Percentiles rank a stretch among this genome's conserved stretches.
These are phyloP conservation scores for Nothoprocta perdicaria DNA, from an alignment of 2,113 vertebrate species.

Conservation along the genomic window DNA sequence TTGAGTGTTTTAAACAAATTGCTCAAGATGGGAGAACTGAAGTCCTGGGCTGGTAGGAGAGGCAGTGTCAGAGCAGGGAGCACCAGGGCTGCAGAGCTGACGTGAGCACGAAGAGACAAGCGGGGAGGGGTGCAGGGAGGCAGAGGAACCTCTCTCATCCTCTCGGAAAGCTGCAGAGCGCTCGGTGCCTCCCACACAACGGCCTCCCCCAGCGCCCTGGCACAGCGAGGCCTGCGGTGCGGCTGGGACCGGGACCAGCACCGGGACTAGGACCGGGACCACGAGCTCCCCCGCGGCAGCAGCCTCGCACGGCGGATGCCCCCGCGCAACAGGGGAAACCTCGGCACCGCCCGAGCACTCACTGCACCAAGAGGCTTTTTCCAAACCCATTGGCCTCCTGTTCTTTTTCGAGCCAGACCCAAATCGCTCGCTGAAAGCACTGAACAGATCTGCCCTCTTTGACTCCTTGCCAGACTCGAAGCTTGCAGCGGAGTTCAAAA, in stretches of 20 bases:
- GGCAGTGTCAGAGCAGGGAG: neutral
- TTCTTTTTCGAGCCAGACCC: conserved; percentile 15
- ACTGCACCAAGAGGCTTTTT: conserved; percentile 18
- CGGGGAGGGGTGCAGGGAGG: fast-evolving
- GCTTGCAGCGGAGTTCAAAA: conserved; percentile 24
- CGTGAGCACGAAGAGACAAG: neutral
- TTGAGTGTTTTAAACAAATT: neutral
- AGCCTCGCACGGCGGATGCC: neutral
- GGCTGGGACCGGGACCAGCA: no score
- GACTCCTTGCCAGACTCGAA: conserved; percentile 36
- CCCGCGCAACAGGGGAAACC: neutral
- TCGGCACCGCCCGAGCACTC: conserved; percentile 19
- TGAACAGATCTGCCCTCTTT: conserved; percentile 6
- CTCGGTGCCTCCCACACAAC: neutral
- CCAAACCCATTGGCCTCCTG: conserved; percentile 21
- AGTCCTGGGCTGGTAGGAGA: neutral
- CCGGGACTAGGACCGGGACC: no score
- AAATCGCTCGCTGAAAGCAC: conserved; percentile 16
- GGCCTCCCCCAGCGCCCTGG: neutral
- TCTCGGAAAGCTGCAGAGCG: neutral
- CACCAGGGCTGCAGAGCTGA: neutral
- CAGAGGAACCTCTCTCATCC: neutral
- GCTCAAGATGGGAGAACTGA: neutral
- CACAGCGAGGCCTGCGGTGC: no score
- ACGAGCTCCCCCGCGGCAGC: no score